These are phyloP conservation scores for Cyanistes caeruleus DNA, from an alignment of 2,113 vertebrate genomes.

Conservation along the genomic window DNA sequence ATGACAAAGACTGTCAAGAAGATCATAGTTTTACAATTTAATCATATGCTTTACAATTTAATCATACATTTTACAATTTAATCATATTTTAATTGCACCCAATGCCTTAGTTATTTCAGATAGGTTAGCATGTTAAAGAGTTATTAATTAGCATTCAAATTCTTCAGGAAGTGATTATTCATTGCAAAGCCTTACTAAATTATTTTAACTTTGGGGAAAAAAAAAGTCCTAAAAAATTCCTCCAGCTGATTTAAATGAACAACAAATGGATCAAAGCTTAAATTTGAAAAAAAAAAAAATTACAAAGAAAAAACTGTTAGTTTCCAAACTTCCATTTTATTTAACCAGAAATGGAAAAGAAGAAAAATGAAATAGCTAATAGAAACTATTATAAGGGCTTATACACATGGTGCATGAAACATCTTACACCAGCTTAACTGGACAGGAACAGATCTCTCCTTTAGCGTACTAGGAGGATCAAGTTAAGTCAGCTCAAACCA, in stretches of 20 bases:
- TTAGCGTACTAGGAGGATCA: background rate
- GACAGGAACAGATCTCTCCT: background rate
- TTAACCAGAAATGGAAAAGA: background rate
- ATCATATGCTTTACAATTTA: background rate
- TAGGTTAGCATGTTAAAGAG: background rate
- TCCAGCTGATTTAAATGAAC: background rate
- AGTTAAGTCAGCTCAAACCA: background rate
- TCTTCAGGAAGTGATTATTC: background rate
- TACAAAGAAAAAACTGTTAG: accelerated
- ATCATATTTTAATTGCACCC: background rate
- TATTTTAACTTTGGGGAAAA: background rate
- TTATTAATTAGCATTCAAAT: background rate
- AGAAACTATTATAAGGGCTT: background rate
- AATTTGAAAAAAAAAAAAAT: background rate
- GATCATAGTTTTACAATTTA: background rate
- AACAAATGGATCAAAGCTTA: background rate
- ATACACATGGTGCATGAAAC: background rate
- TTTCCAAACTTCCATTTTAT: background rate
- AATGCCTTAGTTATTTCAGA: background rate
- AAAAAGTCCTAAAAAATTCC: background rate
- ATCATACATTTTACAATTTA: background rate
- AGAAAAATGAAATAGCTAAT: background rate
- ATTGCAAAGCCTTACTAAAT: background rate
- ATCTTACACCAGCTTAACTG: background rate
- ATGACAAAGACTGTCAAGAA: background rate